Evolutionary conservation across 2,113 vertebrate species (phyloP).

Genomic region (Eubucco bourcierii): DNA sequence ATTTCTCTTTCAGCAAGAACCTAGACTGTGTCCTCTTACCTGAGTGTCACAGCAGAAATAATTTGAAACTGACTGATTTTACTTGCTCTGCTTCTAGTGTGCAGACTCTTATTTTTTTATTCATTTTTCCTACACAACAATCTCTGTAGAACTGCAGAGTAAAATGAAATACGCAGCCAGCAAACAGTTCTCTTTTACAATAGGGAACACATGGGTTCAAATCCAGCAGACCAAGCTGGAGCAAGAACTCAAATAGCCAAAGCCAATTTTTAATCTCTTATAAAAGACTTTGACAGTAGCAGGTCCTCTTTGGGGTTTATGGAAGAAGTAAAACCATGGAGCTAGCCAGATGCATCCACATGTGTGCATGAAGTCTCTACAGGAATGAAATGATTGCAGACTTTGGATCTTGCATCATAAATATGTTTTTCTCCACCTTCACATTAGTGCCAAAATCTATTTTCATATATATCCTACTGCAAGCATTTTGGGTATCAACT

Average conservation of each 20-base stretch:
- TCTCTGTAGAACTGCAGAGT: background rate
- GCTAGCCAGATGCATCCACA: fast-evolving
- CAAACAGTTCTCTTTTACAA: background rate
- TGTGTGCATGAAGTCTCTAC: background rate
- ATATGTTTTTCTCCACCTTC: background rate
- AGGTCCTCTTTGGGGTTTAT: background rate
- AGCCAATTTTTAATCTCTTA: background rate
- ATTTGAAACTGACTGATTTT: background rate
- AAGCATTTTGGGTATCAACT: background rate
- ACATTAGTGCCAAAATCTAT: background rate
- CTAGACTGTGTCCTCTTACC: background rate
- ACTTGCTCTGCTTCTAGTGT: background rate
- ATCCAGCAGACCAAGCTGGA: background rate
- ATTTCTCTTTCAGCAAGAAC: background rate
- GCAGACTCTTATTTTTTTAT: background rate
- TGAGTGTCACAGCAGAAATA: background rate
- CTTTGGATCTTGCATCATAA: background rate
- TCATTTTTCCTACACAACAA: background rate
- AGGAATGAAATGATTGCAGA: background rate
- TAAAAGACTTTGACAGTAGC: background rate
- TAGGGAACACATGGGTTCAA: background rate
- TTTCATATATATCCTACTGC: fast-evolving
- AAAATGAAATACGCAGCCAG: background rate
- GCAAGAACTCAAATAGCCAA: background rate
- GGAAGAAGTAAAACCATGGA: background rate